Percentiles rank a stretch among this genome's conserved stretches.
phyloP scores from a whole-genome alignment of 2,113 vertebrate genomes.

The Catharus bicknelli region DNA sequence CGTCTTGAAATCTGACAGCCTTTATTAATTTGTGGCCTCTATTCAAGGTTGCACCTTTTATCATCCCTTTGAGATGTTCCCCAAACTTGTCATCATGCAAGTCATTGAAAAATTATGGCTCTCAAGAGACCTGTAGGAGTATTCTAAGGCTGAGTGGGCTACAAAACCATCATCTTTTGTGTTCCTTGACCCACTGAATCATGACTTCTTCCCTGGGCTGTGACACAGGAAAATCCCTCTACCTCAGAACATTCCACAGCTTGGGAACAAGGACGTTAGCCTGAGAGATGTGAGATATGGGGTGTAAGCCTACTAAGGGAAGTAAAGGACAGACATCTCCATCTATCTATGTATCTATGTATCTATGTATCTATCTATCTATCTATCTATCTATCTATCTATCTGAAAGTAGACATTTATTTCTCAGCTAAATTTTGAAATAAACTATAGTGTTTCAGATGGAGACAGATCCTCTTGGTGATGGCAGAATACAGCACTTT shows the following conservation, averaged over 20 bases:
- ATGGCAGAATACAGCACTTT: neutral
- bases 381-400: neutral
- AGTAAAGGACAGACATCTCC: neutral
- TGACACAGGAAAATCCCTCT: neutral
- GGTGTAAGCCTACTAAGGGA: neutral
- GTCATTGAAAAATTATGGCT: constrained; percentile 19
- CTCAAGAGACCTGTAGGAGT: constrained; percentile 49
- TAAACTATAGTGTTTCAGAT: neutral
- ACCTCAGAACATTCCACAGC: neutral
- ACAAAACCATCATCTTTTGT: neutral
- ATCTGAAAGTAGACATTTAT: neutral
- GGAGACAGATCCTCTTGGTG: neutral
- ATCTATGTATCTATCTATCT: neutral
- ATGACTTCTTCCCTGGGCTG: neutral
- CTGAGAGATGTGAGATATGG: neutral
- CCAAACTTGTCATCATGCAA: constrained; percentile 14
- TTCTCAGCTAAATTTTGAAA: neutral
- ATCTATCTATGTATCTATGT: neutral
- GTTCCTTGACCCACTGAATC: neutral
- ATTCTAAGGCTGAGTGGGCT: constrained; percentile 44
- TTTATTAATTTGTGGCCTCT: constrained; percentile 17
- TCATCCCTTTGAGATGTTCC: constrained; percentile 44
- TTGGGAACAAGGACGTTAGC: neutral
- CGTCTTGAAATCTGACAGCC: constrained; percentile 28
- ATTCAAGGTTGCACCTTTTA: constrained; percentile 32